Base-by-base conservation (phyloP, 2,888 invertebrate genomes). In the Drosophila demipolita region DNA sequence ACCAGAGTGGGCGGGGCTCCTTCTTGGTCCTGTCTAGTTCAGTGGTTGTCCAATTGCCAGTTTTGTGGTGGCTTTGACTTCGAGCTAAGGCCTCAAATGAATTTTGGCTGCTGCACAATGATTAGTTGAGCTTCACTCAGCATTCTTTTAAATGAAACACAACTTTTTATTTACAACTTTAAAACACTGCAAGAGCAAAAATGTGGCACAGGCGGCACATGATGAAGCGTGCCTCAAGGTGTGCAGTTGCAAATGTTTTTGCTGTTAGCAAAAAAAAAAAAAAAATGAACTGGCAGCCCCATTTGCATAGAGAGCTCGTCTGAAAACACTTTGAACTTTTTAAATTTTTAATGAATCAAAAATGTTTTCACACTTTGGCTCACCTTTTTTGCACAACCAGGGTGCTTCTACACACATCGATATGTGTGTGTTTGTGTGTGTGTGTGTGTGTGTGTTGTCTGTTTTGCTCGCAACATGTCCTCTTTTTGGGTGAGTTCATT, bases 291-390 rank as follows among this genome's bases (percentile, higher is more conserved):
- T 55, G 63, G 45, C 38, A 59, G 63, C 64, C 50, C 64, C 66
- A 71, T 58, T 70, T 63, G 68, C 77, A 83, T 59, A 60, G 82
- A 69, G 66, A 60, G 63, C 33, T 61, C 42, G 87, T 82, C 88
- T 87, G 87, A 83, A 90, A 91, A 92, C 91, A 91, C 91, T 91
- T 92, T 92, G 92, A 92, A 92, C 91, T 92, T 91, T 91, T 90
- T 91, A 90, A 92, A 91, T 92, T 92, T 91, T 91, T 92, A 91
- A 91, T 91, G 91, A 91, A 91, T 92, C 91, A 91, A 92, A 91
- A 91, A 88, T 83, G 90, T 90, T 90, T 90, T 90, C 89, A 88
- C 87, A 90, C 90, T 76, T 83, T 80, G 75, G 72, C 81, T 69
- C 75, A 82, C 83, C 80, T 77, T 72, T 83, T 77, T 74, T 80